Conservation (phyloP, 1,140 invertebrate species). For the Dolichoris vasculosae region DNA sequence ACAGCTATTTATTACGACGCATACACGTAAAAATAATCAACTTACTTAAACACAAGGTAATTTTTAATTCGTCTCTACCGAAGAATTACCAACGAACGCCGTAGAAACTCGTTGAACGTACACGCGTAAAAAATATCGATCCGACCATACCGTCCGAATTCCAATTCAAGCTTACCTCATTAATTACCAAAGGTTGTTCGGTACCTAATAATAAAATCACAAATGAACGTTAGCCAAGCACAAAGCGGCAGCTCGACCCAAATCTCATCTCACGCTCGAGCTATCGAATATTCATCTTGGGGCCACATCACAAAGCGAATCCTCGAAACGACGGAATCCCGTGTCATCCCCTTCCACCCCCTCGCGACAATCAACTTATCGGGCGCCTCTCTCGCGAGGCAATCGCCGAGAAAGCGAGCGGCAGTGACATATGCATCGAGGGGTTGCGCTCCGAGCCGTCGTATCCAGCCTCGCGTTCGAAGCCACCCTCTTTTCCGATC, state of each 20-base stretch:
- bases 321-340: not conserved
- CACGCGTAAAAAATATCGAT: not conserved
- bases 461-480: not conserved
- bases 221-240: not conserved
- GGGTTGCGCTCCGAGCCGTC: not conserved
- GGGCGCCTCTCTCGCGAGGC: not conserved
- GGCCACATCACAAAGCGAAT: not conserved
- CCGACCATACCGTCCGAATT: not conserved
- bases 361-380: not conserved
- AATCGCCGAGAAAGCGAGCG: not conserved
- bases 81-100: too few species aligned
- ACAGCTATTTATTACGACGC: too few species aligned
- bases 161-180: not conserved
- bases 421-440: constrained; percentile 3
- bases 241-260: not conserved
- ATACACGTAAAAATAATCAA: too few species aligned
- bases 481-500: constrained; percentile 69
- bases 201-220: not conserved
- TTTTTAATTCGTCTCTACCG: too few species aligned
- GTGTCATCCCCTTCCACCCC: not conserved
- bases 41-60: too few species aligned
- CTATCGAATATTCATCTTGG: not conserved
- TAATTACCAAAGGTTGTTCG: not conserved
- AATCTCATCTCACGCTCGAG: not conserved
- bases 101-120: not conserved